Percentiles rank a stretch among this genome's conserved stretches.
These are phyloP conservation scores for Pseudomyrmex flavicornis DNA, from an alignment of 1,140 invertebrate species.

Conservation along the genomic window DNA sequence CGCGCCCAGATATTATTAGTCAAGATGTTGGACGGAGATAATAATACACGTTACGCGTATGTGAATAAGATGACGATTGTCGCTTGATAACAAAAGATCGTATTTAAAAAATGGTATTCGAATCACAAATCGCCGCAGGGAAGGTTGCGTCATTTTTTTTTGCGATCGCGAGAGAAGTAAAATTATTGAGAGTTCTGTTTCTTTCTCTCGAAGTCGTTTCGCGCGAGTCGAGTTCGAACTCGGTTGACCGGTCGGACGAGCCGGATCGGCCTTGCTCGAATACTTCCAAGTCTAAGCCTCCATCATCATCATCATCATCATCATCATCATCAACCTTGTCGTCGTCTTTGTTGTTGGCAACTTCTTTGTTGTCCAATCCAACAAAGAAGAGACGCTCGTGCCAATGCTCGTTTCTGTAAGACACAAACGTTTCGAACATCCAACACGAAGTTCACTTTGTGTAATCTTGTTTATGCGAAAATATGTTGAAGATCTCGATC, in stretches of 20 bases:
- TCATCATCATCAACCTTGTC: background rate
- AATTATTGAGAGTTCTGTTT: conserved; percentile 26
- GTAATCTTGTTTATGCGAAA: too few species aligned
- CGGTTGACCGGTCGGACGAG: conserved; percentile 76
- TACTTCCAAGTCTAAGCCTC: conserved; percentile 72
- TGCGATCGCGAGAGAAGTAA: conserved; percentile 7
- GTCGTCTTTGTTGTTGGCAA: background rate
- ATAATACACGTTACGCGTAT: background rate
- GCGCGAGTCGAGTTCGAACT: conserved; percentile 66
- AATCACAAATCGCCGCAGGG: background rate
- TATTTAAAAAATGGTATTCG: too few species aligned
- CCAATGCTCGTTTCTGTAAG: background rate
- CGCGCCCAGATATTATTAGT: background rate
- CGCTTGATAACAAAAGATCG: too few species aligned
- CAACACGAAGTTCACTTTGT: too few species aligned
- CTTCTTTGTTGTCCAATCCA: conserved; percentile 57
- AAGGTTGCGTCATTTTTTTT: conserved; percentile 21
- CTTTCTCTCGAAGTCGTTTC: conserved; percentile 58
- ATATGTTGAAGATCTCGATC: too few species aligned
- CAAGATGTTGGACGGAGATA: background rate
- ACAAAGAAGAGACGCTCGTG: background rate
- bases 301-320: conserved; percentile 63
- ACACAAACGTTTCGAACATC: background rate
- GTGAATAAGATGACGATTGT: too few species aligned
- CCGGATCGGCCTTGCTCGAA: conserved; percentile 73